phyloP scores from a whole-genome alignment of 2,888 invertebrate species.

The Hyppa rectilinea region DNA sequence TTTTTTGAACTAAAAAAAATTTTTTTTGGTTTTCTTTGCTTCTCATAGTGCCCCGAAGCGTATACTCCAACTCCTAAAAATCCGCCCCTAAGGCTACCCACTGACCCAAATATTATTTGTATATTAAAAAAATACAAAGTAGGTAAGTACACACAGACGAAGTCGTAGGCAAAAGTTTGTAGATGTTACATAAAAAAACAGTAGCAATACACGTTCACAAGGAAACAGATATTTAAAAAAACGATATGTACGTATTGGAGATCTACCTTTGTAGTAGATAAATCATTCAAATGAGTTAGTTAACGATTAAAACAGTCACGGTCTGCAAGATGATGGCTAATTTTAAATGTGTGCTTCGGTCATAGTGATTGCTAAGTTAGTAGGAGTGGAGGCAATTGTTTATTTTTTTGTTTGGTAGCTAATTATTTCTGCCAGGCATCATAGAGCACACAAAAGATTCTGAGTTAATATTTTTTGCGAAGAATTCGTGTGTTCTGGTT shows the following conservation, averaged over 20 bases:
- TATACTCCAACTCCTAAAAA: too few relatives aligned
- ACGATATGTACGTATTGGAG: slow-evolving; percentile 6
- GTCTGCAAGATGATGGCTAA: slow-evolving; percentile 26
- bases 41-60: too few relatives aligned
- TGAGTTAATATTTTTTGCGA: slow-evolving; percentile 9
- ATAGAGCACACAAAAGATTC: slow-evolving; percentile 34
- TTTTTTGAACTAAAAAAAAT: too few relatives aligned
- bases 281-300: slow-evolving; percentile 49
- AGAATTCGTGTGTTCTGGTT: slow-evolving; percentile 29
- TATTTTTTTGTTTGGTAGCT: slow-evolving; percentile 5
- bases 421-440: slow-evolving; percentile 42
- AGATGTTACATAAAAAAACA: slow-evolving; percentile 36
- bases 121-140: background rate
- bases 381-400: slow-evolving; percentile 17
- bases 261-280: slow-evolving; percentile 34
- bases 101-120: too few relatives aligned
- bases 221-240: slow-evolving; percentile 30
- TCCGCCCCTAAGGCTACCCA: too few relatives aligned
- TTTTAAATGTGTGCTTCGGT: slow-evolving; percentile 43
- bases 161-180: background rate
- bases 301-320: slow-evolving; percentile 43
- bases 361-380: background rate
- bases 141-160: background rate
- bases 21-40: too few relatives aligned
- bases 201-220: slow-evolving; percentile 2